These are phyloP conservation scores for Chloropsis cyanopogon DNA, from an alignment of 2,113 vertebrate genomes.

Conservation along the genomic window DNA sequence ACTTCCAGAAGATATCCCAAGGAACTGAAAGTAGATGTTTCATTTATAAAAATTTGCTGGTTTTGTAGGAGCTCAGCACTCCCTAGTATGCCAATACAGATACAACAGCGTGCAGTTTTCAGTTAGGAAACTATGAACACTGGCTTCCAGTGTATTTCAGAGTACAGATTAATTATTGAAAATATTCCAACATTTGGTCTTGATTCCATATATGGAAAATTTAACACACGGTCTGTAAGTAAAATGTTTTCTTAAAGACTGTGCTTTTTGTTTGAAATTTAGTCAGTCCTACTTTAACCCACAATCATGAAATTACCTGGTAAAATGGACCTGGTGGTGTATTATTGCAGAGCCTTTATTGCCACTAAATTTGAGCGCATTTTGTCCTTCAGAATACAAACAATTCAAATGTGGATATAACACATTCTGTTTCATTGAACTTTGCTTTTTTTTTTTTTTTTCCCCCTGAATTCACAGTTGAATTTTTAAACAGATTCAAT, in stretches of 20 bases:
- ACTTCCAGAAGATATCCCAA: conserved; percentile 53
- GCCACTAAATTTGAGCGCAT: not conserved
- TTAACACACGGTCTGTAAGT: not conserved
- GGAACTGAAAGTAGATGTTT: conserved; percentile 30
- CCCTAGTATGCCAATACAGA: not conserved
- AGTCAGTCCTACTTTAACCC: not conserved
- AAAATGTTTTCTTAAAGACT: not conserved
- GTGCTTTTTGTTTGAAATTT: not conserved
- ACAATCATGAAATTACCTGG: not conserved
- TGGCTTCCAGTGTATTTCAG: conserved; percentile 13
- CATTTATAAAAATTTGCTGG: conserved; percentile 1
- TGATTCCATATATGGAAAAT: not conserved
- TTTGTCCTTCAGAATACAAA: not conserved
- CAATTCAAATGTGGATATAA: not conserved
- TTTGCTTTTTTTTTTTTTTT: not conserved
- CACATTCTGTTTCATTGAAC: not conserved
- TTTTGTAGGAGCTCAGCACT: not conserved
- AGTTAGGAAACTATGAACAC: conserved; percentile 36
- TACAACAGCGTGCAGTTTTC: conserved; percentile 6
- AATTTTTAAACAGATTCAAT: not conserved
- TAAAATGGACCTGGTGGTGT: not conserved
- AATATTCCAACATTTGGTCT: not conserved
- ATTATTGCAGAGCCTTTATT: not conserved
- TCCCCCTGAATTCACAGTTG: not conserved
- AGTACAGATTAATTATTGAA: not conserved